Base-by-base conservation (phyloP, 2,797 vertebrate species). In the Podarcis lilfordi region DNA sequence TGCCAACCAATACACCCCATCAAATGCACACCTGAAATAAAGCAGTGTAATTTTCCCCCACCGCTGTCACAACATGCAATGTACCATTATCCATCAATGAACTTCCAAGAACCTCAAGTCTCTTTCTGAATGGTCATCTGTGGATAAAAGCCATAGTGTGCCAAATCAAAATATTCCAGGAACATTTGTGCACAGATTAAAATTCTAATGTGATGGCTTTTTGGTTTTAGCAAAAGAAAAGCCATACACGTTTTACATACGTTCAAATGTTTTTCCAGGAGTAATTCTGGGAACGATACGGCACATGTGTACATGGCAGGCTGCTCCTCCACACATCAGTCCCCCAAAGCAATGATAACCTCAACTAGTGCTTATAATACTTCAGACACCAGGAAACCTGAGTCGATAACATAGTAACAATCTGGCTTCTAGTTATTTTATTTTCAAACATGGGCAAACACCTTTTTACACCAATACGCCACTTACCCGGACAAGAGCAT, bases 401-500 rank as follows among this genome's bases (percentile, higher is more conserved):
- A n/a, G 27, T 17, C 50, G 27, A 66, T 9, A 40, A 19, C 10
- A 32, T 9, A 55, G 8, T 2, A 25, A 15, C 17, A 29, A 50
- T 10, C 61, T 64, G n/a, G 11, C 25, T 74, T 66, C 45, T 13
- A 85, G 68, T 66, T 35, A 84, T 0, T 5, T 0, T 45, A 19
- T 3, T 40, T 82, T 77, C 66, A 64, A 23, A 7, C 71, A 79
- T 35, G 27, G 9, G 35, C 3, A 45, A 43, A 55, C 69, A 25
- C 1, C 21, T 5, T 72, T 15, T 80, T 84, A 40, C 0, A 4
- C 0, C n/a, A 64, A 4, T 68, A 29, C 0, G 2, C 5, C 43
- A 98, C 99, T 98, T 97, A 99, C 99, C 97, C 99, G 97, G 90
- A 99, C 98, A 1, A 99, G 98, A 0, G 99, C 99, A 59, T 99